Conservation (phyloP, 2,797 vertebrate species). For the Neosalanx taihuensis region DNA sequence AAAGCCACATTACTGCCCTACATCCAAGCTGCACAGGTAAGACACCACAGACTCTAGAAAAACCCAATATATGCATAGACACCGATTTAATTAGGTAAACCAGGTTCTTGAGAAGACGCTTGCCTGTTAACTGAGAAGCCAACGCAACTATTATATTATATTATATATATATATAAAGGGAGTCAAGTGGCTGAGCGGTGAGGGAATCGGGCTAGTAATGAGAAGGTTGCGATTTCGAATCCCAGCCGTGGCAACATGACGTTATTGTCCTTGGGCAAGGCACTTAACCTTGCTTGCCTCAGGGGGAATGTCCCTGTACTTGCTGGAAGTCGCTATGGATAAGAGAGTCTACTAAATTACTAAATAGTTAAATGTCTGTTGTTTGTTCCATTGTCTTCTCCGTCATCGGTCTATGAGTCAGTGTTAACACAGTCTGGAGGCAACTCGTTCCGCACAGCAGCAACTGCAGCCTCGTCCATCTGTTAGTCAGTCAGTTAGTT, state of each 20-base stretch:
- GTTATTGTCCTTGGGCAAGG: no score
- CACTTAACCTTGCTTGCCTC: no score
- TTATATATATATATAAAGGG: neutral
- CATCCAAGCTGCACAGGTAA: slow-evolving; percentile 78
- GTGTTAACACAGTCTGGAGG: neutral
- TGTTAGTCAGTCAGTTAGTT: neutral
- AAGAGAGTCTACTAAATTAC: no score
- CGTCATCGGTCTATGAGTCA: slow-evolving; percentile 13
- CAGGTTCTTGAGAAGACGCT: no score
- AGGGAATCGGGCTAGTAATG: no score
- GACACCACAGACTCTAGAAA: slow-evolving; percentile 2
- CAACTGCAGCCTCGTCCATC: neutral
- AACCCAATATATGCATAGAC: slow-evolving; percentile 2
- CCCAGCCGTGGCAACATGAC: no score
- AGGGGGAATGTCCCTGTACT: no score
- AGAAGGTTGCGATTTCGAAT: no score
- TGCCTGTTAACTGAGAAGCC: neutral
- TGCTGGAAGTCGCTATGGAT: no score
- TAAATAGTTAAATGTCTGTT: neutral
- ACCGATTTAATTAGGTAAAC: neutral
- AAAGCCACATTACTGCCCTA: slow-evolving; percentile 62
- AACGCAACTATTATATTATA: neutral
- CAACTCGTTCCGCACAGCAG: neutral
- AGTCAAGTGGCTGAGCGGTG: no score
- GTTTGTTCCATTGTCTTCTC: slow-evolving; percentile 4